These are phyloP conservation scores for Xestia c-nigrum DNA, from an alignment of 2,888 invertebrate species.

Conservation along the genomic window DNA sequence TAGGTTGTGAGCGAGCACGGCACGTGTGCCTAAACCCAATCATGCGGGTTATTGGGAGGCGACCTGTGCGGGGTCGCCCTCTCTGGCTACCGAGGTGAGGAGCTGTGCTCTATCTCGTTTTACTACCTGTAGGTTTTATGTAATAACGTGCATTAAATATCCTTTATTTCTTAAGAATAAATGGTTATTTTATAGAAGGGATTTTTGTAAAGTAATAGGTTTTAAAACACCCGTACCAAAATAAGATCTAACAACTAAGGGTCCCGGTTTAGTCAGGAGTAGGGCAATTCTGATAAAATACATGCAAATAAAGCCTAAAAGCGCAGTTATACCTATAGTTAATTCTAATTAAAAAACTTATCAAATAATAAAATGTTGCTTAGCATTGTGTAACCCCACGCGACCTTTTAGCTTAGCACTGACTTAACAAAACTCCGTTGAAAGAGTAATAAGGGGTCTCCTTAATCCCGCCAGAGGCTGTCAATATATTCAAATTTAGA, in stretches of 20 bases:
- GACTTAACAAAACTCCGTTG: slow-evolving; percentile 41
- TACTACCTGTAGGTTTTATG: slow-evolving; percentile 15
- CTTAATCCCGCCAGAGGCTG: slow-evolving; percentile 35
- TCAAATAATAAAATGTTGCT: slow-evolving; percentile 36
- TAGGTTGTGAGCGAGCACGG: slow-evolving; percentile 14
- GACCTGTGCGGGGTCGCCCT: slow-evolving; percentile 70
- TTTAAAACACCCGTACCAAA: neutral
- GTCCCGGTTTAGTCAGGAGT: too few relatives aligned
- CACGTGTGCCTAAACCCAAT: slow-evolving; percentile 71
- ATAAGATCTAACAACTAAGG: neutral
- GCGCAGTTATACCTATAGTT: neutral
- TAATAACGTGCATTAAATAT: neutral
- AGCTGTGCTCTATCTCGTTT: slow-evolving; percentile 50
- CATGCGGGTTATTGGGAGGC: slow-evolving; percentile 79
- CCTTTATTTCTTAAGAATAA: neutral
- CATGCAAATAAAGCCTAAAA: neutral
- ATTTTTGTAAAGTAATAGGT: neutral
- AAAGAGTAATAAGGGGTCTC: slow-evolving; percentile 44
- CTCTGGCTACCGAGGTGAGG: slow-evolving; percentile 51
- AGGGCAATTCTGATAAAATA: neutral
- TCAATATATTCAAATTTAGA: slow-evolving; percentile 55
- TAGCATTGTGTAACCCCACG: slow-evolving; percentile 14
- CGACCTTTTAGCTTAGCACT: slow-evolving; percentile 39
- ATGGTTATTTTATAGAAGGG: neutral
- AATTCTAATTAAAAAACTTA: slow-evolving; percentile 28